These are phyloP conservation scores for Apotomis turbidana DNA, from an alignment of 2,888 invertebrate genomes.

Conservation along the genomic window DNA sequence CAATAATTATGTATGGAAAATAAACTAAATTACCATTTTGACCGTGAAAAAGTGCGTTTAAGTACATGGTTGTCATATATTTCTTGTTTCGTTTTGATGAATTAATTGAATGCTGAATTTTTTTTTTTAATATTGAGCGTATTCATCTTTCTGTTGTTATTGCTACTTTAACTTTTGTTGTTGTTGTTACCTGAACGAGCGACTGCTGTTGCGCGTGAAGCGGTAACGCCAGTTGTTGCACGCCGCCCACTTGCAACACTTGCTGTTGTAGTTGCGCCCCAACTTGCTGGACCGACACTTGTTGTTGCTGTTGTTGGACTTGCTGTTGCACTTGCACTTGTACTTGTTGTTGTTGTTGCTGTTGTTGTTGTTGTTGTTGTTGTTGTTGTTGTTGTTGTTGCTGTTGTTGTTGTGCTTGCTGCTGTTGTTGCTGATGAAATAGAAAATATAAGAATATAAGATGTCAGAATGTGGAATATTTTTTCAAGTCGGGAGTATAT, in stretches of 20 bases:
- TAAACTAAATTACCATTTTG: too few species aligned
- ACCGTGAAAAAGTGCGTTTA: too few species aligned
- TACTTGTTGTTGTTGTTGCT: conserved; percentile 44
- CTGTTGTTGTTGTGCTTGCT: conserved; percentile 53
- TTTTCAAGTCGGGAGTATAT: too few species aligned
- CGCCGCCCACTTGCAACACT: conserved; percentile 74
- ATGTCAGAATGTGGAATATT: too few species aligned
- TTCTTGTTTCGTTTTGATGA: too few species aligned
- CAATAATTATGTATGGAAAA: too few species aligned
- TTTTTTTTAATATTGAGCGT: too few species aligned
- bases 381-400: conserved; percentile 55
- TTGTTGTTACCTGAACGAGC: conserved; percentile 62
- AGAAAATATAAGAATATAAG: too few species aligned
- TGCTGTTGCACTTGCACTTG: conserved; percentile 53
- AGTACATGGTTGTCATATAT: too few species aligned
- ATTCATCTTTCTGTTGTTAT: too few species aligned
- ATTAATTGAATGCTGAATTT: too few species aligned
- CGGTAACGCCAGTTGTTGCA: conserved; percentile 75
- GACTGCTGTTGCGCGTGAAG: conserved; percentile 66
- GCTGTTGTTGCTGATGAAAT: conserved; percentile 51
- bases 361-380: conserved; percentile 52
- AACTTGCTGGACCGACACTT: conserved; percentile 44
- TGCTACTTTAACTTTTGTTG: background rate
- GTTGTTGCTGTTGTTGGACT: conserved; percentile 48
- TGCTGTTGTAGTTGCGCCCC: conserved; percentile 64